Conservation (phyloP, 2,113 vertebrate genomes). For the Cyprinus carpio region DNA sequence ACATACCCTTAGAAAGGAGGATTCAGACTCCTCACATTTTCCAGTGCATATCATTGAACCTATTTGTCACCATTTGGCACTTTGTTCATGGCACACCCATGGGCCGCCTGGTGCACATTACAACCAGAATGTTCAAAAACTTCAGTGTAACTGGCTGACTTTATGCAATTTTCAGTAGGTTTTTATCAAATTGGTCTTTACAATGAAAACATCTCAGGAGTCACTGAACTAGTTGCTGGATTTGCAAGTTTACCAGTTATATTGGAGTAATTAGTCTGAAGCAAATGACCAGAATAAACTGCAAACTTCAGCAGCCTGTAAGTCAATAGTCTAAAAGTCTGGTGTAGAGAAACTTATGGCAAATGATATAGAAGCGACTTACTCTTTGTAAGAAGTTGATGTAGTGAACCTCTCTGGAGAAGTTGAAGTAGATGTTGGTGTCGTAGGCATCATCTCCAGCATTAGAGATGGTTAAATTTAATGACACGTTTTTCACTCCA, state of each 20-base stretch:
- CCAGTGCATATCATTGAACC: not conserved
- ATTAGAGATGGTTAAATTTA: conserved; percentile 92
- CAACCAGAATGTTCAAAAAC: not conserved
- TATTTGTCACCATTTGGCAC: not conserved
- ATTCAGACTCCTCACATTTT: not conserved
- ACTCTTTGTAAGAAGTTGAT: conserved; percentile 99
- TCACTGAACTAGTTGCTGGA: not conserved
- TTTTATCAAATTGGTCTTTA: not conserved
- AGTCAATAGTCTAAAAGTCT: not conserved
- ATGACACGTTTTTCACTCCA: conserved; percentile 91
- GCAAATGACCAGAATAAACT: not conserved
- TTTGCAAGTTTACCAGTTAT: not conserved
- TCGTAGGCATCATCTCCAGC: conserved; percentile 94
- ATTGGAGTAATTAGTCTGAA: not conserved
- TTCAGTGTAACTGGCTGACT: not conserved
- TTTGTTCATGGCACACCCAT: not conserved
- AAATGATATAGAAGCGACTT: conserved; percentile 59
- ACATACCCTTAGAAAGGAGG: not conserved
- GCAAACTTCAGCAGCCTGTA: not conserved
- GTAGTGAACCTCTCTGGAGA: conserved; percentile 94
- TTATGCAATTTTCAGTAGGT: not conserved
- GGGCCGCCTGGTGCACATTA: not conserved
- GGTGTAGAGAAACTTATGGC: not conserved
- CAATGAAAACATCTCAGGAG: not conserved
- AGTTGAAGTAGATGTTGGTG: conserved; percentile 94